phyloP scores from a whole-genome alignment of 2,113 vertebrate genomes.

The cattle (Bos taurus) region DNA sequence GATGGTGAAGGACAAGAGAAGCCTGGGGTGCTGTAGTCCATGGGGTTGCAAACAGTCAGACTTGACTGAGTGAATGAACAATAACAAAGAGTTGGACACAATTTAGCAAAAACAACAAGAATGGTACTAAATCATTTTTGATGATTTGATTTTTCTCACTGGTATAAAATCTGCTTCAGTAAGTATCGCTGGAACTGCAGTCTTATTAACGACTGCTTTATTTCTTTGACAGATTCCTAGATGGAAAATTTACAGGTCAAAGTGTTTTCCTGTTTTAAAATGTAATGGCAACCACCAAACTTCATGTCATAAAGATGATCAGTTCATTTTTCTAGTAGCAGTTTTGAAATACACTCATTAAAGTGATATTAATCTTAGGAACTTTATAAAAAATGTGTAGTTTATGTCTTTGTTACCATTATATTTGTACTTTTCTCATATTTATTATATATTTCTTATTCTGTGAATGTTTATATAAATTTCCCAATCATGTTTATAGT shows the following conservation, averaged over 20 bases:
- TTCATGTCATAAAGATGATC: neutral
- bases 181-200: neutral
- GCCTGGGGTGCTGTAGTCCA: neutral
- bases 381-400: neutral
- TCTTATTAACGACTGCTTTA: neutral
- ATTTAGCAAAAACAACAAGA: neutral
- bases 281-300: neutral
- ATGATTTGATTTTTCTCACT: neutral
- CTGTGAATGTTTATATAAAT: neutral
- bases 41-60: neutral
- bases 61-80: neutral
- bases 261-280: neutral
- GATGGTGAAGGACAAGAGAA: neutral
- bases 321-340: neutral
- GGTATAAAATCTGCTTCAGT: neutral
- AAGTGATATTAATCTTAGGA: neutral
- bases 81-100: neutral
- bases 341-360: neutral
- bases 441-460: neutral
- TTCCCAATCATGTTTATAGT: neutral
- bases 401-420: neutral
- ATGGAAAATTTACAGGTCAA: neutral
- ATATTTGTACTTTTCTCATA: neutral
- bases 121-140: neutral
- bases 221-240: neutral